phyloP scores from a whole-genome alignment of 1,140 invertebrate genomes.

The Myzus persicae region DNA sequence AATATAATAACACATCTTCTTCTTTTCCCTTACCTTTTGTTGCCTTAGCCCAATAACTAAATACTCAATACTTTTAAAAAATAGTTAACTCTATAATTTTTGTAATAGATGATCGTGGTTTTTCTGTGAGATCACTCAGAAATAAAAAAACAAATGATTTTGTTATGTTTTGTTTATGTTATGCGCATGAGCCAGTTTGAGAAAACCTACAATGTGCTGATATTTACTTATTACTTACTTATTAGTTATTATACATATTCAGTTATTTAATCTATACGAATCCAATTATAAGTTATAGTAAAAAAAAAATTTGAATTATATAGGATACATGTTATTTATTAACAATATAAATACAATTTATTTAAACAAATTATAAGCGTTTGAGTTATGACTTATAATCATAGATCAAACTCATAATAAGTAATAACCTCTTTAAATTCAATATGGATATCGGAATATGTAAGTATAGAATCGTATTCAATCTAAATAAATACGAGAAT shows the following conservation, averaged over 20 bases:
- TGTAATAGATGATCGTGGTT: too few relatives aligned
- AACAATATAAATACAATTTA: background rate
- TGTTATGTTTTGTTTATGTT: background rate
- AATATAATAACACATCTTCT: background rate
- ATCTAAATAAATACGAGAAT: background rate
- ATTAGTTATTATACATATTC: background rate
- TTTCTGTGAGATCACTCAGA: background rate
- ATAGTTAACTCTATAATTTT: too few relatives aligned
- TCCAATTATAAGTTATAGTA: background rate
- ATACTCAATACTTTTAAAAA: background rate
- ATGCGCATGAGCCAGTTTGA: fast-evolving
- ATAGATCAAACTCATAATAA: background rate
- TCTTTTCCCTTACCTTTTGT: background rate
- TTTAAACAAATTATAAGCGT: background rate
- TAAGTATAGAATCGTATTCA: background rate
- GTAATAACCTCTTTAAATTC: background rate
- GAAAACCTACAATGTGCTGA: background rate
- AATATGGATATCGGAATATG: background rate
- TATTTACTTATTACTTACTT: background rate
- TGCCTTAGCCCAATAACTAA: background rate
- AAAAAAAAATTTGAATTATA: background rate
- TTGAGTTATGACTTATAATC: background rate
- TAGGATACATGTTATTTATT: background rate
- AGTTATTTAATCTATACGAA: background rate
- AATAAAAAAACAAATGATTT: background rate